A percentile compares a stretch with the other conserved stretches of the same genome.
phyloP scores from a whole-genome alignment of 2,113 vertebrate genomes.

The Cromileptes altivelis region DNA sequence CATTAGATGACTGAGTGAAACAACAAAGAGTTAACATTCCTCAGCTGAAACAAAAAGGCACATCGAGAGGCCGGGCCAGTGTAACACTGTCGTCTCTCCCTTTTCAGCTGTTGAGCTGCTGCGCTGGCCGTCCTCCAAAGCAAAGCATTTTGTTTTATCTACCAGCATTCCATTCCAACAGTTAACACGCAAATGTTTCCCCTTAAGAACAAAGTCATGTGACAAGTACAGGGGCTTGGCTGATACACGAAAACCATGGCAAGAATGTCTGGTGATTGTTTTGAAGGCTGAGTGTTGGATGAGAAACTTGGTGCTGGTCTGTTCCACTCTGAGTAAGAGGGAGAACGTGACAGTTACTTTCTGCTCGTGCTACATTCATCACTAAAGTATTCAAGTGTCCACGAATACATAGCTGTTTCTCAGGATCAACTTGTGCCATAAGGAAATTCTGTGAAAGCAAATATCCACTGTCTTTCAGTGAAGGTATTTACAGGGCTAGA shows the following conservation, averaged over 20 bases:
- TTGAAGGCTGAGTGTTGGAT: constrained; percentile 5
- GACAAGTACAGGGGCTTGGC: constrained; percentile 38
- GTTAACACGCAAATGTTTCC: constrained; percentile 70
- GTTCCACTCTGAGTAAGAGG: not conserved
- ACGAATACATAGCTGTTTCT: not conserved
- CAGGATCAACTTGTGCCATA: constrained; percentile 4
- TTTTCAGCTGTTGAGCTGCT: constrained; percentile 58
- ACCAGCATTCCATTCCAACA: constrained; percentile 67
- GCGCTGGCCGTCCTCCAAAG: constrained; percentile 74
- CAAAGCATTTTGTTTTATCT: constrained; percentile 69
- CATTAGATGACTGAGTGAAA: not conserved
- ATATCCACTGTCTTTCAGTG: not conserved
- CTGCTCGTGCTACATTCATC: constrained; percentile 8
- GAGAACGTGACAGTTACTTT: constrained; percentile 39
- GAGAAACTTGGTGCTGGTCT: constrained; percentile 11
- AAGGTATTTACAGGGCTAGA: not conserved
- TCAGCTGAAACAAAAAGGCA: constrained; percentile 57
- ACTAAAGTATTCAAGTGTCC: constrained; percentile 3
- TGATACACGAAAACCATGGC: constrained; percentile 48
- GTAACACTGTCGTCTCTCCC: constrained; percentile 58
- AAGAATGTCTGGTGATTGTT: constrained; percentile 55
- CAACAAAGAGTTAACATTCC: constrained; percentile 70
- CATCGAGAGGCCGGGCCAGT: constrained; percentile 61
- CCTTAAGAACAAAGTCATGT: constrained; percentile 60
- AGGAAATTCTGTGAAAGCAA: constrained; percentile 1